Evolutionary conservation across 2,113 vertebrate species (phyloP).

Genomic region (Aptenodytes patagonicus): DNA sequence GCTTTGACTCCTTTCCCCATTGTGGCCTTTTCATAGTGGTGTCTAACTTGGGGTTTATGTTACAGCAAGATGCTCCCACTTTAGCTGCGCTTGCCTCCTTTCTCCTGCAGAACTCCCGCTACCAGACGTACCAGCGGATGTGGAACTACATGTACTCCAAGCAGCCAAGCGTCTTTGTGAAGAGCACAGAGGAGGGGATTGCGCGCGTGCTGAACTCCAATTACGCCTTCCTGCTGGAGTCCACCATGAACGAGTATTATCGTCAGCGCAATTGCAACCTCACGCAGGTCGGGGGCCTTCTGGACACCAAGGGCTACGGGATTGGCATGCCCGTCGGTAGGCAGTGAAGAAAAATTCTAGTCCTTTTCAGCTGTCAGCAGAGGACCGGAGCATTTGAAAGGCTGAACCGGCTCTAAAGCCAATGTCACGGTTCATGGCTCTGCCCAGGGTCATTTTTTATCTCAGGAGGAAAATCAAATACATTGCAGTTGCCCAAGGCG

Average conservation of each 20-base stretch:
- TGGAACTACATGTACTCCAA: slow-evolving; percentile 99
- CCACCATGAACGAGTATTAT: slow-evolving; percentile 99
- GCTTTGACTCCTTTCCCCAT: neutral
- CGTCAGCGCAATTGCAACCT: slow-evolving; percentile 98
- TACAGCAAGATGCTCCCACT: neutral
- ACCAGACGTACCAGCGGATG: slow-evolving; percentile 99
- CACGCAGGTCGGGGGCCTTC: slow-evolving; percentile 96
- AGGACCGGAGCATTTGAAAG: slow-evolving; percentile 55
- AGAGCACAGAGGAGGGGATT: slow-evolving; percentile 98
- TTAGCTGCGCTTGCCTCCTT: neutral
- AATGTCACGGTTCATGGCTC: slow-evolving; percentile 31
- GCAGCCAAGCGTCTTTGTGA: slow-evolving; percentile 96
- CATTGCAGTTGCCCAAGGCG: neutral
- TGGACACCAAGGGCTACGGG: slow-evolving; percentile 99
- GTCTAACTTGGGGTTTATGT: fast-evolving
- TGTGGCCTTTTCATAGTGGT: fast-evolving
- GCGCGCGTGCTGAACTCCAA: slow-evolving; percentile 96
- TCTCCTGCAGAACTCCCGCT: slow-evolving; percentile 90
- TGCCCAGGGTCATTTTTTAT: neutral
- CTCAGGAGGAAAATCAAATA: neutral
- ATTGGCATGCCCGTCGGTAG: slow-evolving; percentile 97
- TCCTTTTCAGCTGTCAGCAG: slow-evolving; percentile 65
- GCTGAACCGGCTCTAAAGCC: slow-evolving; percentile 37
- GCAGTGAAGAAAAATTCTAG: slow-evolving; percentile 73
- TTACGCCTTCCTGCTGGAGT: slow-evolving; percentile 96